Conservation (phyloP, 2,888 invertebrate genomes). For the Chydorus sphaericus region DNA sequence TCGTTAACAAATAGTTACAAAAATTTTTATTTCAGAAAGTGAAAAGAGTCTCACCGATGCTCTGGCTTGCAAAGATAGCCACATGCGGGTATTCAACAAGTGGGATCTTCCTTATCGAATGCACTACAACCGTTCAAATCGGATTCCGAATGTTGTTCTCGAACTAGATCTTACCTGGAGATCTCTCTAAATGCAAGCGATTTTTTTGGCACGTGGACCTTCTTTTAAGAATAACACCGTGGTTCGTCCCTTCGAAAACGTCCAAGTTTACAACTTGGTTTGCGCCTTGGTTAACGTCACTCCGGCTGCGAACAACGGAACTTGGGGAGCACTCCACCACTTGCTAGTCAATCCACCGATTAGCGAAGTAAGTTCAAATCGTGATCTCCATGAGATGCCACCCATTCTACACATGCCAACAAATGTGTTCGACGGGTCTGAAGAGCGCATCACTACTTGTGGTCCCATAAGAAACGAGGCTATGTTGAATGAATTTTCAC, state of each 20-base stretch:
- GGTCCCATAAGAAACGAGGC: too few species aligned
- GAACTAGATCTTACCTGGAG: conserved; percentile 10
- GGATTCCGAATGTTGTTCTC: conserved; percentile 9
- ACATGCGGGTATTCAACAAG: conserved; percentile 10
- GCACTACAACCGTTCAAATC: neutral
- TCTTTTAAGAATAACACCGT: conserved; percentile 25
- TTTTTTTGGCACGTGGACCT: conserved; percentile 31
- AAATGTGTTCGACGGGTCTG: neutral
- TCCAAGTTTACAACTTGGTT: conserved; percentile 33
- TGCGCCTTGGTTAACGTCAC: conserved; percentile 26
- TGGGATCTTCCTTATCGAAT: conserved; percentile 8
- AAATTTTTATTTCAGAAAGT: conserved; percentile 4
- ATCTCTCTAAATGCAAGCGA: conserved; percentile 9
- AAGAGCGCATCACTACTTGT: neutral
- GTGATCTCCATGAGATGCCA: neutral
- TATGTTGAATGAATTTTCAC: too few species aligned
- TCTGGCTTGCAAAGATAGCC: conserved; percentile 5
- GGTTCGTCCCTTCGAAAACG: conserved; percentile 30
- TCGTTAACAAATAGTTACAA: neutral
- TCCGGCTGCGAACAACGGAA: conserved; percentile 32
- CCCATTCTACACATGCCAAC: neutral
- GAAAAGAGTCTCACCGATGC: conserved; percentile 2
- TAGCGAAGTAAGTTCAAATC: neutral
- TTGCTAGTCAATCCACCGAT: conserved; percentile 23
- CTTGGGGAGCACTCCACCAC: conserved; percentile 27